phyloP scores from a whole-genome alignment of 2,888 invertebrate genomes.

The Deilephila elpenor region DNA sequence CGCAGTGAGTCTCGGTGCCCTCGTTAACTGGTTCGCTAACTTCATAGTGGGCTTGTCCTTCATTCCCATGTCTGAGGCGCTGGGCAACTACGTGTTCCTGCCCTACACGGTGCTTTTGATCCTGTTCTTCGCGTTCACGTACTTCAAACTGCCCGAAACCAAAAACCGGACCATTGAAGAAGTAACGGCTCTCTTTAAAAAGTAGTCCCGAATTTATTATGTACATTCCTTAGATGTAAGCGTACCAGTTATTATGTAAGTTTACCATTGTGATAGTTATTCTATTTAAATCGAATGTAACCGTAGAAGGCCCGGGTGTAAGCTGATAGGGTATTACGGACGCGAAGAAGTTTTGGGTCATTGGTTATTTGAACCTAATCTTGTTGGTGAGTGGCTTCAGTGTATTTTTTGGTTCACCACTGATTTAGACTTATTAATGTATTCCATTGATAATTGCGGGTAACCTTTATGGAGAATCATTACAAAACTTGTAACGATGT shows the following conservation, averaged over 20 bases:
- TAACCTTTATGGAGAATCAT: too few species aligned
- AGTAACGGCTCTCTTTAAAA: conserved; percentile 80
- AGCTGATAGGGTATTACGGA: conserved; percentile 22
- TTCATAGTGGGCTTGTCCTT: conserved; percentile 80
- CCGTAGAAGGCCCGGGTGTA: conserved; percentile 9
- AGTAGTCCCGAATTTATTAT: conserved; percentile 53
- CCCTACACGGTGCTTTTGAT: conserved; percentile 76
- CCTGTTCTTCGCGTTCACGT: conserved; percentile 77
- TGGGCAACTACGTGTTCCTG: conserved; percentile 76
- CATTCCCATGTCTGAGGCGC: conserved; percentile 65
- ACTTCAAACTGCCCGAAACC: conserved; percentile 79
- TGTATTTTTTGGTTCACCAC: neutral
- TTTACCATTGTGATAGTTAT: conserved; percentile 60
- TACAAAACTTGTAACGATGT: too few species aligned
- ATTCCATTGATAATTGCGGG: too few species aligned
- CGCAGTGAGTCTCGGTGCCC: conserved; percentile 79
- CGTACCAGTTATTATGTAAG: conserved; percentile 58
- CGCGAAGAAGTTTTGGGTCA: neutral
- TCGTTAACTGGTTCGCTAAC: conserved; percentile 82
- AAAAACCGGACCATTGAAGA: conserved; percentile 81
- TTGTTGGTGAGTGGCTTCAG: neutral
- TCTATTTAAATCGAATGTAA: conserved; percentile 40
- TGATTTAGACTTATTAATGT: neutral
- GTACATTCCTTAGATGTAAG: conserved; percentile 63
- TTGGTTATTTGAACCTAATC: neutral